Evolutionary conservation across 2,888 invertebrate species (phyloP).

Genomic region (Polylopha cassiicola): DNA sequence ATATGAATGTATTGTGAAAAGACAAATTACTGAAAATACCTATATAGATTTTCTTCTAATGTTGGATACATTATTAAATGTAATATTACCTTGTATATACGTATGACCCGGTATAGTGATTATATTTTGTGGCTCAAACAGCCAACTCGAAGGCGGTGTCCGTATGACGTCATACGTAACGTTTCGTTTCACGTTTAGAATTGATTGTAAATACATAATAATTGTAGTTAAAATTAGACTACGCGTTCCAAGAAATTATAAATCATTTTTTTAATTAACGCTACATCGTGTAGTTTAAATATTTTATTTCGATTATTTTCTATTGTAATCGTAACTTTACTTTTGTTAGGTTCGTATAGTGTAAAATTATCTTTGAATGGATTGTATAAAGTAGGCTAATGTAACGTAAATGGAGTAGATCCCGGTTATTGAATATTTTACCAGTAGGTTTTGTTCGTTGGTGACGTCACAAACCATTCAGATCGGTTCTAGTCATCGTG

Average conservation of each 20-base stretch:
- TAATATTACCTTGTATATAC: constrained; percentile 73
- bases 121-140: constrained; percentile 62
- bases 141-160: constrained; percentile 43
- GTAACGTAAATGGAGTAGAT: constrained; percentile 42
- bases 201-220: constrained; percentile 69
- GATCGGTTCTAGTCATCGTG: constrained; percentile 64
- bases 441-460: constrained; percentile 29
- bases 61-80: constrained; percentile 60
- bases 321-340: constrained; percentile 21
- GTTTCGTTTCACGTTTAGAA: constrained; percentile 54
- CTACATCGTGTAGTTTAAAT: constrained; percentile 40
- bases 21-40: constrained; percentile 50
- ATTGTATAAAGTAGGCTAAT: constrained; percentile 75
- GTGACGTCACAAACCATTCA: constrained; percentile 48
- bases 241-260: constrained; percentile 41
- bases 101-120: constrained; percentile 65
- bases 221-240: constrained; percentile 57
- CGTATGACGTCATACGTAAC: constrained; percentile 65
- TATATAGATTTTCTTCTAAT: constrained; percentile 60
- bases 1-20: constrained; percentile 42
- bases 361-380: constrained; percentile 39
- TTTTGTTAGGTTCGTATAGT: constrained; percentile 27
- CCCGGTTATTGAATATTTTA: constrained; percentile 26
- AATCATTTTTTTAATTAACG: constrained; percentile 40
- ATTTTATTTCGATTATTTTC: constrained; percentile 36